These are phyloP conservation scores for Cryptotermes secundus DNA, from an alignment of 1,140 invertebrate genomes.

Conservation along the genomic window DNA sequence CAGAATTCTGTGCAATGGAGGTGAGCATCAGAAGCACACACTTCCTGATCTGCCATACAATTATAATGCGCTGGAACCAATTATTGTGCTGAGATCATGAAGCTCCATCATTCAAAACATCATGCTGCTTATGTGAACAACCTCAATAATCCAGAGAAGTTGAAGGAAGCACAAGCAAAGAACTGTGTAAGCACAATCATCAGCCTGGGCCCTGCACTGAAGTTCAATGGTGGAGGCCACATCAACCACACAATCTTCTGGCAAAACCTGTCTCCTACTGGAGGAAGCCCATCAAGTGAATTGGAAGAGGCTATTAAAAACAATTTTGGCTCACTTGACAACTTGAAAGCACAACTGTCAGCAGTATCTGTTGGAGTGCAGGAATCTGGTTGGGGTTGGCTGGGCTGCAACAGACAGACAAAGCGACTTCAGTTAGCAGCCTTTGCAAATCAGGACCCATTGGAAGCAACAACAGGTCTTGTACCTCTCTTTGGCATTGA, in stretches of 20 bases:
- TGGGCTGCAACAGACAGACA: conserved; percentile 83
- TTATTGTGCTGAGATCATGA: conserved; percentile 97
- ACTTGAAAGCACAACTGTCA: conserved; percentile 82
- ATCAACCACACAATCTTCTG: conserved; percentile 99
- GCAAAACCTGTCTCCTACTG: conserved; percentile 86
- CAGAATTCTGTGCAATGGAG: neutral
- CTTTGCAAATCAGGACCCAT: conserved; percentile 97
- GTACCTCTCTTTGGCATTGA: conserved; percentile 97
- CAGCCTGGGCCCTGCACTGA: conserved; percentile 77
- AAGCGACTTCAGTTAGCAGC: conserved; percentile 80
- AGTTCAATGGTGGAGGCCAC: conserved; percentile 99
- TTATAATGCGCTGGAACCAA: conserved; percentile 94
- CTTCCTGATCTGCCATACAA: conserved; percentile 94
- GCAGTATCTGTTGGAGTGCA: conserved; percentile 84
- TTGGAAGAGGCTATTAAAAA: conserved; percentile 65
- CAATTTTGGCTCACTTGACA: conserved; percentile 86
- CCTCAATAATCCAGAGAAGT: conserved; percentile 91
- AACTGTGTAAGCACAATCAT: conserved; percentile 79
- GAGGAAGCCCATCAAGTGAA: conserved; percentile 71
- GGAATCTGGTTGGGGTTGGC: conserved; percentile 99
- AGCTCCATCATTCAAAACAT: conserved; percentile 94
- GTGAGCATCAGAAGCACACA: conserved; percentile 66
- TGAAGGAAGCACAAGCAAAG: conserved; percentile 78
- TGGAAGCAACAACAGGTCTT: conserved; percentile 85
- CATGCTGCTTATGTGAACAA: conserved; percentile 97